Evolutionary conservation across 2,113 vertebrate species (phyloP).

Genomic region (Beaufortia kweichowensis): DNA sequence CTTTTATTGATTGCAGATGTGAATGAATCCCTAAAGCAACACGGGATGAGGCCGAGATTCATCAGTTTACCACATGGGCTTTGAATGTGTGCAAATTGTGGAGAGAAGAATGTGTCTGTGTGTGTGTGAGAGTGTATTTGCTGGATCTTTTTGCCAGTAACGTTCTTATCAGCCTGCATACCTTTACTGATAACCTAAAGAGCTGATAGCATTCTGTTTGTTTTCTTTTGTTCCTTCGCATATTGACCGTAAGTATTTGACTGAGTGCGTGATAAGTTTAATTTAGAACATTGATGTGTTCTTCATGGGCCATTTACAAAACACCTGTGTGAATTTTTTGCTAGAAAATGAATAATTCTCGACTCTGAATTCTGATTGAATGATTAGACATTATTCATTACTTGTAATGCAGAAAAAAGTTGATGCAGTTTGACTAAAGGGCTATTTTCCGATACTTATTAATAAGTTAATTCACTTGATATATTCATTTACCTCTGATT

Average conservation of each 20-base stretch:
- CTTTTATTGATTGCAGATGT: constrained; percentile 34
- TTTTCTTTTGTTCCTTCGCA: constrained; percentile 41
- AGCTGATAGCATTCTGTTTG: constrained; percentile 44
- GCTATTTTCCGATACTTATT: too few relatives aligned
- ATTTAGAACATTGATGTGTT: neutral
- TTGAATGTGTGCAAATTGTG: neutral
- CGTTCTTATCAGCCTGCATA: constrained; percentile 48
- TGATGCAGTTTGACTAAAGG: too few relatives aligned
- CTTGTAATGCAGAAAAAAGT: too few relatives aligned
- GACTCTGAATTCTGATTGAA: neutral
- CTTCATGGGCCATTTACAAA: neutral
- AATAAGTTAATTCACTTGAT: too few relatives aligned
- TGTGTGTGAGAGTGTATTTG: constrained; percentile 13
- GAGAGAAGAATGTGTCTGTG: constrained; percentile 2
- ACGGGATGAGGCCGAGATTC: constrained; percentile 8
- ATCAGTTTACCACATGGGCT: constrained; percentile 3
- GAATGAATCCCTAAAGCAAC: constrained; percentile 26
- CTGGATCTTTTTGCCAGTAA: constrained; percentile 14
- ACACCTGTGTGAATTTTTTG: neutral
- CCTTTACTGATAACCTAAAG: constrained; percentile 52
- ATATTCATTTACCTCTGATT: too few relatives aligned
- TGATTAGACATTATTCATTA: neutral
- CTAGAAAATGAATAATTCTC: neutral
- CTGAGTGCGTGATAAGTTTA: neutral
- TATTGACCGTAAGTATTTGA: constrained; percentile 6